These are phyloP conservation scores for Tiphia femorata DNA, from an alignment of 2,888 invertebrate species.

Conservation along the genomic window DNA sequence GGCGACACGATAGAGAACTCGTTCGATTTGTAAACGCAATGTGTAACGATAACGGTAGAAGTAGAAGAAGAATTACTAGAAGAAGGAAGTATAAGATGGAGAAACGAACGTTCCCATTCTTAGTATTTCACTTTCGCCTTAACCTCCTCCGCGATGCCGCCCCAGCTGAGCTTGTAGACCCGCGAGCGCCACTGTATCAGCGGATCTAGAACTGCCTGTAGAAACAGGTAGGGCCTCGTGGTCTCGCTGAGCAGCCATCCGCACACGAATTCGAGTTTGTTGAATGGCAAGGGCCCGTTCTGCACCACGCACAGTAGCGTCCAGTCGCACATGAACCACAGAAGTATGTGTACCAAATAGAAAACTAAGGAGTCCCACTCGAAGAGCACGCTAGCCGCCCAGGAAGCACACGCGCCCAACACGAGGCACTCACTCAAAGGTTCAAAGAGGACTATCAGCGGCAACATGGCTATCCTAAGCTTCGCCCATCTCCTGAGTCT, in stretches of 20 bases:
- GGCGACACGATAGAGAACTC: neutral
- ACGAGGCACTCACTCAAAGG: constrained; percentile 96
- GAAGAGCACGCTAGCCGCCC: constrained; percentile 87
- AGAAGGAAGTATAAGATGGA: neutral
- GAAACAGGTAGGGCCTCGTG: constrained; percentile 89
- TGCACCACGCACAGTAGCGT: constrained; percentile 89
- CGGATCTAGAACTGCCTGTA: constrained; percentile 88
- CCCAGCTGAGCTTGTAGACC: constrained; percentile 93
- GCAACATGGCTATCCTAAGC: constrained; percentile 95
- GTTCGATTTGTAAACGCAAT: too few relatives aligned
- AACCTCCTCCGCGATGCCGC: constrained; percentile 92
- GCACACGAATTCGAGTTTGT: constrained; percentile 93
- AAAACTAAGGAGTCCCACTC: constrained; percentile 91
- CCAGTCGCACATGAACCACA: constrained; percentile 98
- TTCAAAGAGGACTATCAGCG: constrained; percentile 90
- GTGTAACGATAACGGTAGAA: neutral
- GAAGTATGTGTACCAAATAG: constrained; percentile 87
- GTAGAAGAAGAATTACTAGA: neutral
- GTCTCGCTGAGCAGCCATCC: constrained; percentile 96
- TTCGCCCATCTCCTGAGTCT: constrained; percentile 94
- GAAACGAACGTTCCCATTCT: constrained; percentile 4
- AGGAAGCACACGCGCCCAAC: constrained; percentile 90
- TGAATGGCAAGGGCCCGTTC: constrained; percentile 93
- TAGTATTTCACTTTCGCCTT: constrained; percentile 80
- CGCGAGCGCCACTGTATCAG: constrained; percentile 95